Conservation (phyloP, 2,113 vertebrate species). For the Notarius quadriscutis region DNA sequence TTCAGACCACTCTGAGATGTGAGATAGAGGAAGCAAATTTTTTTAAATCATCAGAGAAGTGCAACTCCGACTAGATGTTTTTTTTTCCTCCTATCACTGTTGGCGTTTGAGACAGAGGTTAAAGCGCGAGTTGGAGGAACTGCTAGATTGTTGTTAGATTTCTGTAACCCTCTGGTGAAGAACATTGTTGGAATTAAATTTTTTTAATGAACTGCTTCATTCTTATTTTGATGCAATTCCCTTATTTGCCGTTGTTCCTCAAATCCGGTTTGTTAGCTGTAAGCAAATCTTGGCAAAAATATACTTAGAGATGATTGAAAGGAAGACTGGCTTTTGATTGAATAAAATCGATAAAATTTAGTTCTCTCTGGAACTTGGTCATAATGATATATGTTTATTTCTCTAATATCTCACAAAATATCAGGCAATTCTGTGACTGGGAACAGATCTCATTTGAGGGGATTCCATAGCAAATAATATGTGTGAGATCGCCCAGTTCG, state of each 20-base stretch:
- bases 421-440: too few relatives aligned
- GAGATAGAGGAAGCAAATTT: neutral
- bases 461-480: too few relatives aligned
- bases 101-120: neutral
- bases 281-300: neutral
- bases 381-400: too few relatives aligned
- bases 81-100: neutral
- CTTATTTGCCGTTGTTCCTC: neutral
- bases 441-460: too few relatives aligned
- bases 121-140: neutral
- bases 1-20: neutral
- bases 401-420: too few relatives aligned
- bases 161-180: neutral
- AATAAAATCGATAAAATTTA: too few relatives aligned
- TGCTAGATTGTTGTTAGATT: neutral
- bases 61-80: neutral
- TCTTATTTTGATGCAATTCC: neutral
- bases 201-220: neutral
- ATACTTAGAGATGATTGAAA: too few relatives aligned
- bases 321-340: too few relatives aligned
- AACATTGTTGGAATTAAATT: neutral
- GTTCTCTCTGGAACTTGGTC: too few relatives aligned
- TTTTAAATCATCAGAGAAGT: neutral
- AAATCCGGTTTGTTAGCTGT: neutral
- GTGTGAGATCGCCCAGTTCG: too few relatives aligned